Conservation (phyloP, 1,140 invertebrate genomes). For the Euwallacea fornicatus region DNA sequence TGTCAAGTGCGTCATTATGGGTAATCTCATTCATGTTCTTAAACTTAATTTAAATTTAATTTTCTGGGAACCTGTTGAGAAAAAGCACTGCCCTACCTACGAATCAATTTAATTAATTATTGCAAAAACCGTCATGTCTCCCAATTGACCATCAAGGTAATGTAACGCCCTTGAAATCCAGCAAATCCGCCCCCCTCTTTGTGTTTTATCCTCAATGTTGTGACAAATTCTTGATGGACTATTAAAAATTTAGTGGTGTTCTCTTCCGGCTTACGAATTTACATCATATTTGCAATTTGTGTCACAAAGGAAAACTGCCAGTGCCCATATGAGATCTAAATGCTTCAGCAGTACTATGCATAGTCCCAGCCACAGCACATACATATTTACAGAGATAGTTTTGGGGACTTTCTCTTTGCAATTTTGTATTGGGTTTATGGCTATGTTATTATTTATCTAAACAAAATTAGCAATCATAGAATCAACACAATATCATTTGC, state of each 20-base stretch:
- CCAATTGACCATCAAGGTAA: neutral
- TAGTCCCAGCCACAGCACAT: too few relatives aligned
- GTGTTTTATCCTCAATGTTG: conserved; percentile 21
- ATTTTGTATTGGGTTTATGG: too few relatives aligned
- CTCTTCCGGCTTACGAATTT: too few relatives aligned
- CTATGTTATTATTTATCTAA: too few relatives aligned
- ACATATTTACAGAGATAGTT: too few relatives aligned
- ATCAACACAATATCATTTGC: too few relatives aligned
- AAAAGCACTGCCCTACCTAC: neutral
- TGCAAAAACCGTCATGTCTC: neutral
- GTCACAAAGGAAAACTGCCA: too few relatives aligned
- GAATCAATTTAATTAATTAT: neutral
- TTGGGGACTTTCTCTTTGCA: too few relatives aligned
- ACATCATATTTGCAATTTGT: too few relatives aligned
- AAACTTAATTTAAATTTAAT: conserved; percentile 6
- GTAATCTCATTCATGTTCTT: conserved; percentile 32
- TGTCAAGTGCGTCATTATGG: conserved; percentile 37
- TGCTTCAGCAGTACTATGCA: too few relatives aligned
- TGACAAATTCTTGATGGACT: conserved; percentile 1
- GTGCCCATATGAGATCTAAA: too few relatives aligned
- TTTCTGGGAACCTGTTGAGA: conserved; percentile 8
- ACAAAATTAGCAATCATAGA: too few relatives aligned
- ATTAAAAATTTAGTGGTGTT: neutral
- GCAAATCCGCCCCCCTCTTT: conserved; percentile 34
- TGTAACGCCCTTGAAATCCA: conserved; percentile 26